Base-by-base conservation (phyloP, 2,113 vertebrate species). In the Bos indicus region DNA sequence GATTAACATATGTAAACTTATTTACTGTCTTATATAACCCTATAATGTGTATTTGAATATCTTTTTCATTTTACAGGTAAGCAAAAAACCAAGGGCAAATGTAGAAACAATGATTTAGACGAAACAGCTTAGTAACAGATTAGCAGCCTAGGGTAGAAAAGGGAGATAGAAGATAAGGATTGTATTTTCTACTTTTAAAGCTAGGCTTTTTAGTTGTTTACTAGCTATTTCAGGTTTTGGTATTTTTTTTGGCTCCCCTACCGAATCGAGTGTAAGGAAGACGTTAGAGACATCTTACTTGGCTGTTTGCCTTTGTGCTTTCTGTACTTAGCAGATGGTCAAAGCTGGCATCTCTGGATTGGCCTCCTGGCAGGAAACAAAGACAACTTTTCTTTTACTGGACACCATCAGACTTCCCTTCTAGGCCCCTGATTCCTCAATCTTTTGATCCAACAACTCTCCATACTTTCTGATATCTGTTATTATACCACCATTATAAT, bases 131-230 rank as follows among this genome's bases (percentile, higher is more conserved):
- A 74, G 71, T 40, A 74, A 40, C 25, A 74, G 10, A 48, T 84
- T 14, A 59, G 77, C 56, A 59, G 16, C 23, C 64, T 56, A 40
- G 3, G 17, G 21, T 77, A 59, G 14, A 23, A 30, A 46, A 62
- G 21, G 13, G 8, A 28, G 13, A 30, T 21, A 26, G 51, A 25
- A 0, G 1, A 80, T 25, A 1, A 80, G 13, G 0, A 10, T 51
- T 71, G 51, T 80, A 51, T 88, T 92, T 36, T 74, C 40, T 81
- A 21, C 9, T 25, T 82, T 91, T 57, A 25, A 56, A 87, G 3
- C 17, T 30, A 17, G 28, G 0, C 0, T 30, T 64, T 51, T 71
- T 21, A 51, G n/a, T 23, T 52, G 46, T 40, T 11, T 25, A 67
- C 5, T 59, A 21, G 40, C 13, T 92, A 17, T 13, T 16, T 36